Percentiles rank a stretch among this genome's conserved stretches.
phyloP scores from a whole-genome alignment of 1,140 invertebrate species.

The Drosophila takahashii region DNA sequence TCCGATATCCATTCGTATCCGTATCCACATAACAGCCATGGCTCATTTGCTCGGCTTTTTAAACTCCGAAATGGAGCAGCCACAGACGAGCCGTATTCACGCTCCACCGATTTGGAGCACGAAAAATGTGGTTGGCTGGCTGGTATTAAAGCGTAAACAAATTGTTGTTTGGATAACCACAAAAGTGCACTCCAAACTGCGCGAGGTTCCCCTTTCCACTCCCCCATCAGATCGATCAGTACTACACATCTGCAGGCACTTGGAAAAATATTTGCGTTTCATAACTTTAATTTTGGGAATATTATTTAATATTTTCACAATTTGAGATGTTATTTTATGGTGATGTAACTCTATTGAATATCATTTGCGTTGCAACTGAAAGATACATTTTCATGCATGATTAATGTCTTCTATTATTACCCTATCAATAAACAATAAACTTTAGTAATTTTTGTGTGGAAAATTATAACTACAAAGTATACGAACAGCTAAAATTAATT shows the following conservation, averaged over 20 bases:
- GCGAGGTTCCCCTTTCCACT: conserved; percentile 4
- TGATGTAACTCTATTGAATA: neutral
- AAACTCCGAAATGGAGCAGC: conserved; percentile 55
- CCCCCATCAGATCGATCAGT: conserved; percentile 26
- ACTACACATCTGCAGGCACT: conserved; percentile 11
- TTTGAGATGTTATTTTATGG: too few relatives aligned
- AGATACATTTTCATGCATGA: too few relatives aligned
- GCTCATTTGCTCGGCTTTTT: conserved; percentile 62
- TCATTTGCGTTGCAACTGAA: too few relatives aligned
- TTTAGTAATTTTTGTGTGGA: too few relatives aligned
- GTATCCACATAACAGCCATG: conserved; percentile 38
- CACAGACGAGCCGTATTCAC: conserved; percentile 47
- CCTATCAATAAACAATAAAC: too few relatives aligned
- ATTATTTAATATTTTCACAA: neutral
- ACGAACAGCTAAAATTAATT: neutral
- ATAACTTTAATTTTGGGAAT: neutral
- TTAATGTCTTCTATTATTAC: too few relatives aligned
- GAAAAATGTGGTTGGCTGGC: conserved; percentile 57
- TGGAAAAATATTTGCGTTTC: conserved; percentile 6
- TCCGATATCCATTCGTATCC: neutral
- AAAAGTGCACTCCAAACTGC: conserved; percentile 63
- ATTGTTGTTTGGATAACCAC: conserved; percentile 52
- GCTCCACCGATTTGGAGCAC: conserved; percentile 67
- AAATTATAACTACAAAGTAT: too few relatives aligned
- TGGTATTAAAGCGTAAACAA: conserved; percentile 60